Percentiles rank a stretch among this genome's conserved stretches.
Conservation (phyloP, 2,888 invertebrate genomes). For the Lasioglossum morio region DNA sequence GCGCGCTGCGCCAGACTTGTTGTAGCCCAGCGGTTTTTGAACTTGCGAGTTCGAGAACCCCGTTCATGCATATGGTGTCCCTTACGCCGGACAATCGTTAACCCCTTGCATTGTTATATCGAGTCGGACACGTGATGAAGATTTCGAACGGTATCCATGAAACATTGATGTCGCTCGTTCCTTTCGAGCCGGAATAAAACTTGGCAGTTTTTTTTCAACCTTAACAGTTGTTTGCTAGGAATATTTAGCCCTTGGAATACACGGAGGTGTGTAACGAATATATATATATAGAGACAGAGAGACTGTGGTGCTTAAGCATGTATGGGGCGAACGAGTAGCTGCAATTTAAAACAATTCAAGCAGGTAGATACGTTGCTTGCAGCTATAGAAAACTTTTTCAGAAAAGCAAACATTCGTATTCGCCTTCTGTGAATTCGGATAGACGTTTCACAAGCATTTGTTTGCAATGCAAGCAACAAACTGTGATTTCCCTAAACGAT, state of each 20-base stretch:
- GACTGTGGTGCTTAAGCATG: background rate
- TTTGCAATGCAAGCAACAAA: no score
- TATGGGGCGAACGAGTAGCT: background rate
- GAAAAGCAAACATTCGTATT: background rate
- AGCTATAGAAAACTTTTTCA: background rate
- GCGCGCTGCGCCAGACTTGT: background rate
- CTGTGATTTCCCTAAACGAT: no score
- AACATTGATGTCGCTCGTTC: background rate
- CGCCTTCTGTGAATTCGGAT: background rate
- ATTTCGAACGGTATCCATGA: background rate
- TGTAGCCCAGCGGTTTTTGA: background rate
- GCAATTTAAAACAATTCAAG: background rate
- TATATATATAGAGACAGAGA: no score
- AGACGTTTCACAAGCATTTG: no score
- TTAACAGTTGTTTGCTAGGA: background rate
- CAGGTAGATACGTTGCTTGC: no score
- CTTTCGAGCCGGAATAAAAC: background rate
- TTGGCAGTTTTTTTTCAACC: no score
- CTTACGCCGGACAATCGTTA: background rate
- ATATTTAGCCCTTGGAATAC: background rate
- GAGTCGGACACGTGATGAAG: background rate
- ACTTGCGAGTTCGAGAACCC: conserved; percentile 1
- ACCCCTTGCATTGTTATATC: background rate
- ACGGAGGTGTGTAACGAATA: background rate
- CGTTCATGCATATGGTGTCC: background rate